Evolutionary conservation across 2,113 vertebrate genomes (phyloP), one percentile per base, ranked within the genome.

Genomic region (Hemichromis elongatus): DNA sequence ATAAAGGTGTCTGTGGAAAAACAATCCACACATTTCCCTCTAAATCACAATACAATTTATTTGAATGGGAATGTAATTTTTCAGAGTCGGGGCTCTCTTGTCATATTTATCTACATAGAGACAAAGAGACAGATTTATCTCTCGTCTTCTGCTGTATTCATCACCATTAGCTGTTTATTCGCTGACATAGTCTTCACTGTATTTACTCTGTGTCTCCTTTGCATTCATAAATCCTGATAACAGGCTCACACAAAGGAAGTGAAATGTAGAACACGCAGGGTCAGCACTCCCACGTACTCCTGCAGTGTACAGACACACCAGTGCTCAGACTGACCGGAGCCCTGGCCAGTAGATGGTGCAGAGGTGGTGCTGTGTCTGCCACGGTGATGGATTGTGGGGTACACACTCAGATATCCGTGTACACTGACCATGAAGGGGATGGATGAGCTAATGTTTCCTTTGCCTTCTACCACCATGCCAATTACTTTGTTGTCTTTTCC

Each of bases 41-140:
- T 3, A 50, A 50, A 18, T 70, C 66, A 70, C 3, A 70, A 50
- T 19, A 11, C 40, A 50, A 16, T 30, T 30, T 19, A 73, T 47
- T 0, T 12, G 42, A 73, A 3, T 4, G 0, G 0, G n/a, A 42
- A 24, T 26, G 37, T 45, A 10, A 45, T 70, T 47, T 28, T 0
- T 47, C 40, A 3, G 21, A 18, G 40, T 26, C 13, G 5, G 16
- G 37, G 14, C 14, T 47, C 40, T 50, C 42, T 30, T 7, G 21
- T 19, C 42, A 1, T 73, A 73, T 47, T 73, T 7, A 73, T 73
- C 9, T 47, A 73, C 68, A 73, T 0, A 19, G 4, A 75, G 42
- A 50, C 42, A 75, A 75, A 75, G 68, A 50, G 16, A 50, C 68
- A 75, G 9, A 75, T 50, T 75, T 73, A 73, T 73, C 24, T 50